Base-by-base conservation (phyloP, 1,140 invertebrate species). In the Oncopeltus fasciatus region DNA sequence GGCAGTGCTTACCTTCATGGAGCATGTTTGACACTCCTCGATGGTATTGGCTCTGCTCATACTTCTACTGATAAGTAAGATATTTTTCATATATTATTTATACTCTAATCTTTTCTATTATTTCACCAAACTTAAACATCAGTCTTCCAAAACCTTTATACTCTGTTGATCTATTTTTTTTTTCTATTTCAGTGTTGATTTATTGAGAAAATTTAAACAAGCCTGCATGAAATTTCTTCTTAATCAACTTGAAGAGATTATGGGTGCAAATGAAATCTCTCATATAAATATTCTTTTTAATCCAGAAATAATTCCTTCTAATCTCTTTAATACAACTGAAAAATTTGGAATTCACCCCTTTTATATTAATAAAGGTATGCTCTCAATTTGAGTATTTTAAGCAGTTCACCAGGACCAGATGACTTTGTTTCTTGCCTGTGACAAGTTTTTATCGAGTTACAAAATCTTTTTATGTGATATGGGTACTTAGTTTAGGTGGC, bases 11-110 rank as follows among this genome's bases (percentile, higher is more conserved):
- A 90, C 69, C 78, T 90, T 43, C 92, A 98, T 74, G 94, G 94
- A 14, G 89, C 90, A 57, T 87, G 83, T 73, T 79, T 97, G 46
- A 90, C 91, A 0, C 92, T 98, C 66, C 75, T 98, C 2, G 95
- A 99, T 75, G 85, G 89, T 9, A 33, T 70, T 20, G 69, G 69
- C n/a, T 61, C 69, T 9, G 68, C 66, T 21, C 31, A 31, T 5
- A 65, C 65, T 3, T 61, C 65, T 43, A 49, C 46, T 18, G 64
- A 65, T 20, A 65, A 65, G 64, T 65, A 59, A 59, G 14, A n/a
- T n/a, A n/a, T n/a, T n/a, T n/a, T n/a, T n/a, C n/a, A n/a, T n/a
- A n/a, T n/a, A n/a, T n/a, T n/a, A n/a, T n/a, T n/a, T n/a, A n/a
- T n/a, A n/a, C n/a, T n/a, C n/a, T n/a, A n/a, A n/a, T n/a, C n/a